Base-by-base conservation (phyloP, 2,888 invertebrate species). In the Troglohyphantes excavatus region DNA sequence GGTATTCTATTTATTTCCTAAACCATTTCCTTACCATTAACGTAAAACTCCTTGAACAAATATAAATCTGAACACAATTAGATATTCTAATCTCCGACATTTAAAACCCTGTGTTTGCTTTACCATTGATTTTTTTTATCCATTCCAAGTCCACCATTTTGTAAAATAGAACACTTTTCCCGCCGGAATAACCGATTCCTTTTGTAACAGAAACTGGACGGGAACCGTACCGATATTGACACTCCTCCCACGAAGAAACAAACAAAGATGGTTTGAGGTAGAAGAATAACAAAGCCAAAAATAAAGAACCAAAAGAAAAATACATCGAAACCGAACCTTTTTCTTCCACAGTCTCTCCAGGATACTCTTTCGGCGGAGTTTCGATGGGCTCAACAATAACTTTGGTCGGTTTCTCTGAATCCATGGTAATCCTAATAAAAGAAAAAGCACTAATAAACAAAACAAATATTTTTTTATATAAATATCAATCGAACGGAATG, bases 391-490 rank as follows among this genome's bases (percentile, higher is more conserved):
- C 90, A 3, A 90, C 90, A 9, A 90, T 90, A 23, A 90, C 90
- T 85, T 90, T 90, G 27, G 90, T 85, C 17, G 90, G 90, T 43
- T 90, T 90, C 43, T 90, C 85, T 7, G 81, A 61, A 6, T 90
- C 90, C 6, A 90, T 27, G 9, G 61, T 72, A 21, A 90, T 79
- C 61, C 90, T 90, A 23, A 5, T 26, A 70, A 5, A 46, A 68
- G 19, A 86, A 2, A 53, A 53, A 53, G n/a, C 13, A 13, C 5
- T n/a, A 11, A 53, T 13, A 17, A 29, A 33, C 19, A 75, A 43
- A 26, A 72, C 21, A 13, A 23, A 13, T 7, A 72, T 2, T 46
- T 19, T 9, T 72, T 6, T 3, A 59, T n/a, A 59, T 59, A 19
- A 7, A 59, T 59, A 59, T 13, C 59, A n/a, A n/a, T 59, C 5